phyloP scores from a whole-genome alignment of 1,140 invertebrate species.

The Leptinotarsa texana region DNA sequence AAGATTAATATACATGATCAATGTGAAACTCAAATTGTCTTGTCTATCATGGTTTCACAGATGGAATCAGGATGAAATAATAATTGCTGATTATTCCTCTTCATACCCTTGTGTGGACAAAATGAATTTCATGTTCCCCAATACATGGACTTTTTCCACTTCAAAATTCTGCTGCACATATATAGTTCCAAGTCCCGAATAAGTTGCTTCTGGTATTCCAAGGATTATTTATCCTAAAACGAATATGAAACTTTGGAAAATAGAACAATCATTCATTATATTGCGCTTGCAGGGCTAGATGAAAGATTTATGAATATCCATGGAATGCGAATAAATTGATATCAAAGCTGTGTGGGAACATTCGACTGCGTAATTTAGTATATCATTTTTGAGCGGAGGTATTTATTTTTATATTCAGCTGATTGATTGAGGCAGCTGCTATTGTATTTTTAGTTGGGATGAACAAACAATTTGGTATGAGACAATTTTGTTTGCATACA shows the following conservation, averaged over 20 bases:
- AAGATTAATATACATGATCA: no score
- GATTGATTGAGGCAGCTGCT: not conserved
- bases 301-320: not conserved
- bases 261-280: no score
- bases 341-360: not conserved
- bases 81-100: not conserved
- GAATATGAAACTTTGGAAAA: no score
- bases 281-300: not conserved
- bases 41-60: no score
- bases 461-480: not conserved
- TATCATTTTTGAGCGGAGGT: not conserved
- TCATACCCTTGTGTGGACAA: not conserved
- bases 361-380: not conserved
- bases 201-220: no score
- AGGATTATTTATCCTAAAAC: no score
- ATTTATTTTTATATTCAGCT: not conserved
- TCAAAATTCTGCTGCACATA: no score
- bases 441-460: not conserved
- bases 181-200: no score
- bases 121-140: not conserved
- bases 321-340: constrained; percentile 3
- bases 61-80: no score
- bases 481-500: not conserved
- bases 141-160: no score
- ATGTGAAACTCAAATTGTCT: no score